Conservation (phyloP, 2,888 invertebrate genomes). For the Metacarcinus magister region DNA sequence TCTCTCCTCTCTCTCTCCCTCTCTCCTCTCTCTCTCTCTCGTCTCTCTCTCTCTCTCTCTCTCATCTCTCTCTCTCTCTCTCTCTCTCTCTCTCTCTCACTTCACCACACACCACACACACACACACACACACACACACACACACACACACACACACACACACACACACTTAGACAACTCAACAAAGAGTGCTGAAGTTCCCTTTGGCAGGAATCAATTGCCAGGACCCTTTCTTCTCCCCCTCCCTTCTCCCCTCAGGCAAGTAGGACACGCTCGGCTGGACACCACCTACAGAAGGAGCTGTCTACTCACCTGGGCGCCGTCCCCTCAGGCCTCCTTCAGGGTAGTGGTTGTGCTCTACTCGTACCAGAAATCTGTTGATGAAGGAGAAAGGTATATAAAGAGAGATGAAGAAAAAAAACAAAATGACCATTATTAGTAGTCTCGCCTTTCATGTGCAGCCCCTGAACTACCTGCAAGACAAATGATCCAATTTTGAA, state of each 20-base stretch:
- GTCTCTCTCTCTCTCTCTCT: too few relatives aligned
- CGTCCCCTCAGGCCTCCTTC: slow-evolving; percentile 4
- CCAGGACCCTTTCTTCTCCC: neutral
- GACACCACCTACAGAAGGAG: slow-evolving; percentile 13
- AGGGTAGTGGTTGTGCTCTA: slow-evolving; percentile 8
- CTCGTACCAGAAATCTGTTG: neutral
- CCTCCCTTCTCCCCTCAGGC: neutral
- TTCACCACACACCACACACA: too few relatives aligned
- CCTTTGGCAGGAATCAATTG: neutral
- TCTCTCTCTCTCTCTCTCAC: too few relatives aligned
- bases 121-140: too few relatives aligned
- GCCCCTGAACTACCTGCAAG: neutral
- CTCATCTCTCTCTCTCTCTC: too few relatives aligned
- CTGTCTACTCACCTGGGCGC: neutral
- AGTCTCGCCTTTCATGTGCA: neutral
- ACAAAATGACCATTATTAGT: neutral
- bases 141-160: slow-evolving; percentile 4
- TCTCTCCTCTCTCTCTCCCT: neutral
- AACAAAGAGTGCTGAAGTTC: neutral
- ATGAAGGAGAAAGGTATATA: neutral
- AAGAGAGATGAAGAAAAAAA: neutral
- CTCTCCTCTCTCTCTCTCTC: too few relatives aligned
- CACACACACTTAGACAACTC: neutral
- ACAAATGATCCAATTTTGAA: neutral
- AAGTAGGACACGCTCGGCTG: neutral